Conservation (phyloP, 2,797 vertebrate species). For the Triplophysa yarkandensis region DNA sequence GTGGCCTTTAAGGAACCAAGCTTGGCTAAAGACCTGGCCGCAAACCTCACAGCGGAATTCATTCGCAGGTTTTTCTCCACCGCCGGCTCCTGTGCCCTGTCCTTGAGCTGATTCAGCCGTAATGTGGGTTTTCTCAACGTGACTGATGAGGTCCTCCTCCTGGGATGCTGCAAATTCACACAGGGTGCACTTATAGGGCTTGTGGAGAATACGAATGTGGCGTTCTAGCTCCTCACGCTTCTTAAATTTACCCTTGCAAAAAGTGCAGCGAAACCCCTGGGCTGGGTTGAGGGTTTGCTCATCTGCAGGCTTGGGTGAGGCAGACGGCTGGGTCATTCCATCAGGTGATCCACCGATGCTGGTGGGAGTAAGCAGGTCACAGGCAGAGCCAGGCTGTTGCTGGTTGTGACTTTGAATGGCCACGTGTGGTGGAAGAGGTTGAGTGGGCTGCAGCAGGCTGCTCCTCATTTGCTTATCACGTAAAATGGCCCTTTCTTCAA, state of each 20-base stretch:
- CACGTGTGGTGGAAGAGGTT: conserved; percentile 68
- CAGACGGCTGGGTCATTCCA: conserved; percentile 81
- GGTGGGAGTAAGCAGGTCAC: conserved; percentile 81
- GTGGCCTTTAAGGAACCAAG: conserved; percentile 99
- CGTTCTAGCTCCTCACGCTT: conserved; percentile 95
- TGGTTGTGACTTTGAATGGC: conserved; percentile 75
- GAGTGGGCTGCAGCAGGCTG: conserved; percentile 82
- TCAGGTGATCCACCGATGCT: conserved; percentile 82
- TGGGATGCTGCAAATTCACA: conserved; percentile 96
- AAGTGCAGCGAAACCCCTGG: conserved; percentile 93
- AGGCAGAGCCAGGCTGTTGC: conserved; percentile 85
- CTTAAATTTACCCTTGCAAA: conserved; percentile 99
- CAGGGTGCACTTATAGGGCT: conserved; percentile 98
- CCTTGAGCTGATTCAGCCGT: conserved; percentile 93
- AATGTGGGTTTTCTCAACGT: conserved; percentile 97
- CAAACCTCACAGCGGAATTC: conserved; percentile 98
- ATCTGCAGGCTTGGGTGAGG: conserved; percentile 90
- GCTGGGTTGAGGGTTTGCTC: conserved; percentile 83
- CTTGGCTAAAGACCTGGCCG: conserved; percentile 96
- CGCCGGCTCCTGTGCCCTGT: conserved; percentile 76
- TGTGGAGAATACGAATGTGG: conserved; percentile 97
- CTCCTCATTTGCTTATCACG: conserved; percentile 96
- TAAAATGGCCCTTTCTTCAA: conserved; percentile 95
- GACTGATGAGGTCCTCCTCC: conserved; percentile 96
- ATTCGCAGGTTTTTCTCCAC: conserved; percentile 82